phyloP scores from a whole-genome alignment of 2,797 vertebrate genomes.

The Merluccius polli region DNA sequence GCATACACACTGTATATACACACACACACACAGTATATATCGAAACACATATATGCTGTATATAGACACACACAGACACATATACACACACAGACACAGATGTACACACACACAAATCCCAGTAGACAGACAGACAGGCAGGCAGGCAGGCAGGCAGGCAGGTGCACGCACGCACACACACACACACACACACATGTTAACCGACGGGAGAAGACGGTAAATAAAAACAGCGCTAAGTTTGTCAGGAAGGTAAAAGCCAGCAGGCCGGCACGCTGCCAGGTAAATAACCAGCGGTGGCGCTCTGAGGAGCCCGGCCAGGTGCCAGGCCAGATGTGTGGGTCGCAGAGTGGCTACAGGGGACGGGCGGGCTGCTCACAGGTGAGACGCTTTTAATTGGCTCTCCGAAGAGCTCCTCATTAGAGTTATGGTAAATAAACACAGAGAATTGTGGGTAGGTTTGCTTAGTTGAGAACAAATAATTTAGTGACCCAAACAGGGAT shows the following conservation, averaged over 20 bases:
- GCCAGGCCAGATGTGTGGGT: slow-evolving; percentile 11
- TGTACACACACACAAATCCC: too few relatives aligned
- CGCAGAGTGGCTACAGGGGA: slow-evolving; percentile 18
- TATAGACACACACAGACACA: too few relatives aligned
- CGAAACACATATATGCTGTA: not conserved
- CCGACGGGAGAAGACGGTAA: not conserved
- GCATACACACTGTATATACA: not conserved
- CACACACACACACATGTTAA: not conserved
- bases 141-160: too few relatives aligned
- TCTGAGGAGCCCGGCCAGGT: not conserved
- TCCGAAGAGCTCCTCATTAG: not conserved
- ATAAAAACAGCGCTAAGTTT: not conserved
- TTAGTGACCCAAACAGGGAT: not conserved
- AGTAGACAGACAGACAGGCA: not conserved
- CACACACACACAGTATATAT: not conserved
- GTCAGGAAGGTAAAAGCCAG: slow-evolving; percentile 11
- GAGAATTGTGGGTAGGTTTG: not conserved
- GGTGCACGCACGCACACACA: not conserved
- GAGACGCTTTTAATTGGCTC: slow-evolving; percentile 30
- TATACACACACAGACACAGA: too few relatives aligned
- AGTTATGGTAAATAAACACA: slow-evolving; percentile 13
- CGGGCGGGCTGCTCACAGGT: slow-evolving; percentile 21
- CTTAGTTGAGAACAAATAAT: not conserved
- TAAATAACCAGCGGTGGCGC: slow-evolving; percentile 21
- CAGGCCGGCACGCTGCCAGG: not conserved